Percentiles rank a stretch among this genome's conserved stretches.
phyloP scores from a whole-genome alignment of 2,113 vertebrate genomes.

The Boulengerochromis microlepis region DNA sequence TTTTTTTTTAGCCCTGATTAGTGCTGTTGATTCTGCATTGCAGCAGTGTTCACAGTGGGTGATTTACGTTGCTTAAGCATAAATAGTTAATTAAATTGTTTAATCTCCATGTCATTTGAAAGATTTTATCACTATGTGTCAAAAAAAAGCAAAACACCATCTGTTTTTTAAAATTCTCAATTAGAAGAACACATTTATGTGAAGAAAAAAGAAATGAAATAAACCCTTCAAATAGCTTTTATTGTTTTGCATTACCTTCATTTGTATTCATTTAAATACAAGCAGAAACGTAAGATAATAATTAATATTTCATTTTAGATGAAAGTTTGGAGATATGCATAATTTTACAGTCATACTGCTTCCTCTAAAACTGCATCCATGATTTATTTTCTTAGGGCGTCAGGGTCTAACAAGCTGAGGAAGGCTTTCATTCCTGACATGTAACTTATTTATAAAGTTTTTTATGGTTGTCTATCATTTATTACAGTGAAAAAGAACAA shows the following conservation, averaged over 20 bases:
- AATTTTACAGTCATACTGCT: neutral
- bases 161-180: rapidly evolving
- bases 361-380: neutral
- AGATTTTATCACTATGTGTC: neutral
- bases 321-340: neutral
- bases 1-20: neutral
- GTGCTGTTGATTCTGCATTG: neutral
- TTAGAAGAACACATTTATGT: neutral
- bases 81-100: neutral
- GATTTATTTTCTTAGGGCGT: neutral
- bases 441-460: neutral
- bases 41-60: neutral
- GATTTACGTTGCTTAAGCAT: neutral
- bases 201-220: neutral
- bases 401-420: neutral
- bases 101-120: neutral
- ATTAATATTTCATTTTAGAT: neutral
- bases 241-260: neutral
- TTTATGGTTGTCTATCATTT: neutral
- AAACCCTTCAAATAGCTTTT: neutral
- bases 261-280: neutral
- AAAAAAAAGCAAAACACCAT: neutral
- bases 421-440: neutral
- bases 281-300: neutral
- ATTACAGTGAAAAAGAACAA: neutral